Base-by-base conservation (phyloP, 2,888 invertebrate genomes). In the Lacanobia wlatinum region DNA sequence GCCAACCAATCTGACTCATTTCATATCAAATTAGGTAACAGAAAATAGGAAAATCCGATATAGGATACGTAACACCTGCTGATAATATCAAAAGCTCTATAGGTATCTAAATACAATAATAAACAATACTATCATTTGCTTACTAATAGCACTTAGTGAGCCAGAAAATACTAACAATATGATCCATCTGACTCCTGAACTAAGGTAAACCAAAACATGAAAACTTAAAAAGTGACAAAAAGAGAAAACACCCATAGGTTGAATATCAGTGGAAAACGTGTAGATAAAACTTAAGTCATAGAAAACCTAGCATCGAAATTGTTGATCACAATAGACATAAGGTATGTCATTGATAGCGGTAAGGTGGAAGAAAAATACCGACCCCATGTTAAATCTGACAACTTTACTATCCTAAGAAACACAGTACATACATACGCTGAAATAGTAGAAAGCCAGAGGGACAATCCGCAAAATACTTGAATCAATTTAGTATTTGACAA, bases 1-100 rank as follows among this genome's bases (percentile, higher is more conserved):
- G 2, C 16, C 16, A 23, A 28, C 43, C 28, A 46, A 10, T 28
- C 6, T 71, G 73, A 62, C 38, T 38, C 34, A 21, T 64, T 9
- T 55, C 9, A 71, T 50, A 43, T n/a, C 16, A 28, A 53, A 10
- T 40, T 28, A 72, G 53, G 23, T 48, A 48, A 40, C 23, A 63
- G 1, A 53, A 53, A 53, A 55, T 38, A 9, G 9, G 23, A 56
- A 56, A 50, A 23, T 16, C 46, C 14, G 23, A 40, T 40, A 69
- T 10, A 16, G 10, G n/a, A 48, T 48, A 10, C 46, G 7, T 28
- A 40, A 73, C 28, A 48, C 40, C 38, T 73, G 21, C 14, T 48
- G 40, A 72, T 64, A 48, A 63, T 50, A 66, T 23, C 9, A 18
- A 46, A 46, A 61, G 10, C 5, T 5, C 5, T 34, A 8, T 18